These are phyloP conservation scores for Coturnix japonica DNA, from an alignment of 2,113 vertebrate genomes.

Conservation along the genomic window DNA sequence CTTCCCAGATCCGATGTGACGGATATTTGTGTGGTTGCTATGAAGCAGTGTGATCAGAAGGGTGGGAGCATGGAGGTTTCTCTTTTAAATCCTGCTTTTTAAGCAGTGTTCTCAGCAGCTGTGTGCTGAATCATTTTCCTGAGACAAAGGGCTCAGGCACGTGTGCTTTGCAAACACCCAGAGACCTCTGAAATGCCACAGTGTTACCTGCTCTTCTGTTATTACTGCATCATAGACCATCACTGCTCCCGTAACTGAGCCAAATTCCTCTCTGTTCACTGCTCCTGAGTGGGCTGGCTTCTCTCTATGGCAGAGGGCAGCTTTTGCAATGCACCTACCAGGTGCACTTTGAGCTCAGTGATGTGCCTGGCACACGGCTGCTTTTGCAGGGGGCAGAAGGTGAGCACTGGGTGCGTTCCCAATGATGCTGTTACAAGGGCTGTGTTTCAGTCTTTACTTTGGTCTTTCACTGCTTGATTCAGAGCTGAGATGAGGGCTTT, in stretches of 20 bases:
- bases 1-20: not conserved
- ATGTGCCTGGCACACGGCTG: not conserved
- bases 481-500: not conserved
- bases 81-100: not conserved
- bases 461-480: fast-evolving
- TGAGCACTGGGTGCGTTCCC: fast-evolving
- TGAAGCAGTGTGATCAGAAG: not conserved
- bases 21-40: not conserved
- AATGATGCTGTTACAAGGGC: not conserved
- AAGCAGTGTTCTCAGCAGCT: not conserved
- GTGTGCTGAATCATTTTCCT: fast-evolving
- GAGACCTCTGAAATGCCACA: not conserved
- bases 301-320: not conserved
- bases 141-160: not conserved
- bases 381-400: not conserved
- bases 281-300: not conserved
- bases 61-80: not conserved
- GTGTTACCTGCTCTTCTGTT: fast-evolving
- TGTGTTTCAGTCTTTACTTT: not conserved
- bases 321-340: not conserved
- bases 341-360: not conserved
- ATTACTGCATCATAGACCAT: fast-evolving
- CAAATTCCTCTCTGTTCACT: not conserved
- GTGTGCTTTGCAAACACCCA: not conserved
- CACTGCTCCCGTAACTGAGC: fast-evolving